Percentiles rank a stretch among this genome's conserved stretches.
Conservation (phyloP, 2,797 vertebrate genomes). For the Borostomias antarcticus region DNA sequence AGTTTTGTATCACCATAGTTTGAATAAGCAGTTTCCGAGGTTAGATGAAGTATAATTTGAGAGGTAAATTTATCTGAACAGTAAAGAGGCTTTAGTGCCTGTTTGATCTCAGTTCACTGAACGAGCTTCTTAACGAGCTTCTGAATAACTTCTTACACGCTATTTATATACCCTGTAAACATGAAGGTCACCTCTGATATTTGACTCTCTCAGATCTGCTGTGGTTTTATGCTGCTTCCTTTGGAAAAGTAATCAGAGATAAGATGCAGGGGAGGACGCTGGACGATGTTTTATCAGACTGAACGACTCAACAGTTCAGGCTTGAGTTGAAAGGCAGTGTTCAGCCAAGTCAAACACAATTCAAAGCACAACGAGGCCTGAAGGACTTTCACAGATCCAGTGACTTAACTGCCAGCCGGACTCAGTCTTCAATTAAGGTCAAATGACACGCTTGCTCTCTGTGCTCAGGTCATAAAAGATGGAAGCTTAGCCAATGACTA, state of each 20-base stretch:
- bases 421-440: constrained; percentile 60
- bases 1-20: not conserved
- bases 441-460: constrained; percentile 46
- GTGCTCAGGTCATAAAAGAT: constrained; percentile 35
- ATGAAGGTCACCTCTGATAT: constrained; percentile 35
- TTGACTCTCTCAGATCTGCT: constrained; percentile 30
- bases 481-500: constrained; percentile 41
- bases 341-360: constrained; percentile 47
- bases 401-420: constrained; percentile 50
- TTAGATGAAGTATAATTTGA: not conserved
- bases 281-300: constrained; percentile 57
- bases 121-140: constrained; percentile 4
- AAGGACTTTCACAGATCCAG: constrained; percentile 47
- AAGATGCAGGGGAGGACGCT: constrained; percentile 36
- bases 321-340: constrained; percentile 35
- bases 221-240: constrained; percentile 38
- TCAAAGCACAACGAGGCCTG: constrained; percentile 52
- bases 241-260: constrained; percentile 35
- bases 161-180: constrained; percentile 26
- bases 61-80: constrained; percentile 4
- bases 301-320: constrained; percentile 44
- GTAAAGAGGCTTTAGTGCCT: constrained; percentile 6
- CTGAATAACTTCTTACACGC: too few species aligned
- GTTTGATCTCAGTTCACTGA: not conserved
- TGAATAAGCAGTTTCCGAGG: not conserved